Conservation (phyloP, 2,888 invertebrate genomes). For the Parnassius orleans region DNA sequence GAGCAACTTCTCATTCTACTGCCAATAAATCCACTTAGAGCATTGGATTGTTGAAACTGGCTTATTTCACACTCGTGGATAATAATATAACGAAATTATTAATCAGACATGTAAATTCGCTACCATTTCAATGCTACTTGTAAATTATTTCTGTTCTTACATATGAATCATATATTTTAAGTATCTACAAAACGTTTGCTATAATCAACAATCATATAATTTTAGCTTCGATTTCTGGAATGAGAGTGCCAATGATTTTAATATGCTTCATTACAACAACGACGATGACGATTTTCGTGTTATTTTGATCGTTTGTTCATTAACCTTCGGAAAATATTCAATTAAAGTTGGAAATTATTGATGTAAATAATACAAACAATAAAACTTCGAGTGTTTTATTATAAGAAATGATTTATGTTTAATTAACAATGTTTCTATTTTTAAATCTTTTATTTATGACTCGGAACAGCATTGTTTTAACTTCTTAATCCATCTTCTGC, state of each 20-base stretch:
- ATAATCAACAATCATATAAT: not conserved
- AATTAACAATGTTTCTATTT: conserved; percentile 53
- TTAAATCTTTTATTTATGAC: conserved; percentile 30
- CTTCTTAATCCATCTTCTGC: too few species aligned
- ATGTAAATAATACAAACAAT: conserved; percentile 29
- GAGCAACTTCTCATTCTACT: conserved; percentile 46
- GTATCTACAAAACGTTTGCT: conserved; percentile 19
- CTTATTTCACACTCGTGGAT: conserved; percentile 39
- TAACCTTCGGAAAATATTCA: not conserved
- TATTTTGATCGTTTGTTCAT: too few species aligned
- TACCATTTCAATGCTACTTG: conserved; percentile 40
- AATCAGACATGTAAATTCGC: conserved; percentile 62
- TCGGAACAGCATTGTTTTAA: too few species aligned
- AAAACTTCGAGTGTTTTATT: conserved; percentile 30
- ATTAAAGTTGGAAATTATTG: conserved; percentile 15
- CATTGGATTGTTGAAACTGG: conserved; percentile 42
- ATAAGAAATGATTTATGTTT: conserved; percentile 42
- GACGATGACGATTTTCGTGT: too few species aligned
- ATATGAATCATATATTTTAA: conserved; percentile 33
- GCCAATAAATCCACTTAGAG: conserved; percentile 55
- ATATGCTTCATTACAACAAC: too few species aligned
- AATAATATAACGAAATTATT: conserved; percentile 53
- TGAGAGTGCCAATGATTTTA: too few species aligned
- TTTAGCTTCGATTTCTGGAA: too few species aligned
- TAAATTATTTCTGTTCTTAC: conserved; percentile 32